Conservation (phyloP, 2,113 vertebrate species). For the Sitta europaea region DNA sequence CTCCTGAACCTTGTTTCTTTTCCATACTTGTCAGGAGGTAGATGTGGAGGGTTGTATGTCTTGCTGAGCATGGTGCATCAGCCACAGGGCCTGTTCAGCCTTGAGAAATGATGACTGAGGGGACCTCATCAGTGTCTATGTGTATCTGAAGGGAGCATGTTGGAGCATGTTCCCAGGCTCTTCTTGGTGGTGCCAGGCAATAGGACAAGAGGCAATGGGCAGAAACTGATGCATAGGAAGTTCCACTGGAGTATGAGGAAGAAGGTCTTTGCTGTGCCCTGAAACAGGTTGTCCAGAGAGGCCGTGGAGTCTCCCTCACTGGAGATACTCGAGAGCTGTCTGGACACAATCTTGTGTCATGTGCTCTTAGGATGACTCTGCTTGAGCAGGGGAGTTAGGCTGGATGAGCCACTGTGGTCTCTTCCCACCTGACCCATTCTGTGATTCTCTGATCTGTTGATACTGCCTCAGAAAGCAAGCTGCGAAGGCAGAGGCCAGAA, state of each 20-base stretch:
- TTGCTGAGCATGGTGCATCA: background rate
- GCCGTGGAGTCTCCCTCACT: background rate
- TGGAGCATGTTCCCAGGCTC: background rate
- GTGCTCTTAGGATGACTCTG: background rate
- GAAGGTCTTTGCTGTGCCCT: background rate
- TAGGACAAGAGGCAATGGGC: background rate
- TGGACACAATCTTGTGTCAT: background rate
- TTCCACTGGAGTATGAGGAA: background rate
- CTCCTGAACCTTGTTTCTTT: background rate
- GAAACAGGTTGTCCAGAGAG: background rate
- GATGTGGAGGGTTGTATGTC: background rate
- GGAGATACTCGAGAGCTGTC: background rate
- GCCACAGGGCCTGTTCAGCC: background rate
- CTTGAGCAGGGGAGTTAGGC: background rate
- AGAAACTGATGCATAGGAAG: background rate
- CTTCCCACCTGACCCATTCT: background rate
- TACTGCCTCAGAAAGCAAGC: background rate
- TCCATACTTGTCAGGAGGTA: background rate
- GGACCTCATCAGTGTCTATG: background rate
- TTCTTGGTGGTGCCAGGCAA: rapidly evolving
- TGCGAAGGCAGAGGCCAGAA: rapidly evolving
- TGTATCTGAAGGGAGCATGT: background rate
- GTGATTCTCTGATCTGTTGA: background rate
- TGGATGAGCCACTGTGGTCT: background rate
- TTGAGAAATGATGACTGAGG: background rate